These are phyloP conservation scores for Tetragonisca angustula DNA, from an alignment of 2,888 invertebrate genomes.

Conservation along the genomic window DNA sequence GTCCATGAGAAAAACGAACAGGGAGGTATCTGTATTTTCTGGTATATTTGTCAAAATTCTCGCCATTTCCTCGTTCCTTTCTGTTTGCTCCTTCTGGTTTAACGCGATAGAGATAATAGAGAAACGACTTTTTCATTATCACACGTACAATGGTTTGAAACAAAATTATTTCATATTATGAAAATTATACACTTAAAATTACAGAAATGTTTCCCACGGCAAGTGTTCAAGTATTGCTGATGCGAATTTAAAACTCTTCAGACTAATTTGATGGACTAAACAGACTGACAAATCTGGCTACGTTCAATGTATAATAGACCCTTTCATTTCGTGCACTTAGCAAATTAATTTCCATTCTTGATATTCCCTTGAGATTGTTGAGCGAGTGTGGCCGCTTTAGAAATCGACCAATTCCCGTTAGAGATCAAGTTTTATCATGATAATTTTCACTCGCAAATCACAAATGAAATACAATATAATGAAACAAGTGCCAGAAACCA, in stretches of 20 bases:
- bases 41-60: not conserved
- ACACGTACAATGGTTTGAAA: no score
- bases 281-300: no score
- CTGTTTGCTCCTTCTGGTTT: not conserved
- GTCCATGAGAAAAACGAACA: not conserved
- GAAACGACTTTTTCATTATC: not conserved
- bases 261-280: not conserved
- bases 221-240: no score
- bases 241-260: not conserved
- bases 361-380: conserved; percentile 18
- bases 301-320: not conserved
- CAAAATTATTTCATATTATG: no score
- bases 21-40: not conserved
- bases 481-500: not conserved
- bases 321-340: not conserved
- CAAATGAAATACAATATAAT: not conserved
- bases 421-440: not conserved
- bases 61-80: not conserved
- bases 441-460: not conserved
- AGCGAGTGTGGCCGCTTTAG: not conserved
- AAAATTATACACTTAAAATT: no score
- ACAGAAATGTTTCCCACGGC: no score
- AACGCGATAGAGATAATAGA: not conserved
- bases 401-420: not conserved
- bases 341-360: conserved; percentile 13